Base-by-base conservation (phyloP, 37 sponge, comb jelly and placozoan genomes). In the Eunapius fragilis region DNA sequence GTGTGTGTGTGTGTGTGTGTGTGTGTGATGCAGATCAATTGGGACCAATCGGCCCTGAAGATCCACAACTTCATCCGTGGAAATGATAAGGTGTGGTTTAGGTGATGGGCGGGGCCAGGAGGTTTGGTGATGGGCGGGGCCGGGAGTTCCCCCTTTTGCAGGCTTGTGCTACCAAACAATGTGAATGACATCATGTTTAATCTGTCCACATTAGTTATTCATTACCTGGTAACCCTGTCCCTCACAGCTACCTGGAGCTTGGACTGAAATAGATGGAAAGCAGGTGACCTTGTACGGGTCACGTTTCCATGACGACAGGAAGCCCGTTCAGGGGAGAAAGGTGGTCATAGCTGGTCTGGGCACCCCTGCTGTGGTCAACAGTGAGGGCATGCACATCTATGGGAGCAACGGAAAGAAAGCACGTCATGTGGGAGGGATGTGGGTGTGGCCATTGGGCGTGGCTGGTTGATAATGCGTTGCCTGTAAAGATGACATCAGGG, bases 31-130 rank as follows among this genome's bases (percentile, higher is more conserved):
- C 33, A 95, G 90, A 92, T 95, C 45, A 80, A 87, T 19, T 97
- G 95, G 95, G 68, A 92, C 80, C 88, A 90, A 70, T 83, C 95
- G 27, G 95, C 95, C 45, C 90, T 92, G 48, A 45, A 23, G 24
- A 68, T 97, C 7, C 97, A 97, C 87, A 97, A 97, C 78, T 97
- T 97, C 74, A 97, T 97, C 58, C 41, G 97, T 70, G 97, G 97
- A 50, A 94, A 90, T 79, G 97, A 97, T 77, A 94, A 94, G 87
- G 90, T 87, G 12, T 34, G 75, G 30, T 7, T 9, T 3, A 6
- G 41, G 6, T 9, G 41, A 6, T 9, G 41, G 41, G 41, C 6
- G 41, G 41, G 41, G 41, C 41, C 3, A 41, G 6, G 3, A 6
- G 41, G 6, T 41, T 6, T 41, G 41, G 41, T 41, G 41, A 41